Conservation (phyloP, 2,888 invertebrate genomes). For the Chymomyza fuscimana region DNA sequence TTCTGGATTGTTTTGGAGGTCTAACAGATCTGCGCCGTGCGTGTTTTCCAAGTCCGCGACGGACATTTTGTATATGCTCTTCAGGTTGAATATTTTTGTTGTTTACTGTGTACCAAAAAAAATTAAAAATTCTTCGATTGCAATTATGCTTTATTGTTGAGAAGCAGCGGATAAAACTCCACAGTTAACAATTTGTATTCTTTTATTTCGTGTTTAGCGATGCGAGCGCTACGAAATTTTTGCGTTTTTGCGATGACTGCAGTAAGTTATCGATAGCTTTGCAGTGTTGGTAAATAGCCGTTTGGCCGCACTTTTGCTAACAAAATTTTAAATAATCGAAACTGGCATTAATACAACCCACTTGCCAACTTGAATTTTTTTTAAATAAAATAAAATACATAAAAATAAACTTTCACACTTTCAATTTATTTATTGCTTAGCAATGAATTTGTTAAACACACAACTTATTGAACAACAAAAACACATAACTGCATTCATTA, state of each 20-base stretch:
- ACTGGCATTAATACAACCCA: too few species aligned
- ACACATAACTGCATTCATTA: neutral
- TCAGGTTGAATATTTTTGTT: neutral
- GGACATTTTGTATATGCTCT: slow-evolving; percentile 26
- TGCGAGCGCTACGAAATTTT: neutral
- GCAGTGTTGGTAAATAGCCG: neutral
- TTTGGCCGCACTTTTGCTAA: too few species aligned
- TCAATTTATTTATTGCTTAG: neutral
- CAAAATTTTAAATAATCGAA: too few species aligned
- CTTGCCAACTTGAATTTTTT: too few species aligned
- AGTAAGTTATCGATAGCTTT: neutral
- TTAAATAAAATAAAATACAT: too few species aligned
- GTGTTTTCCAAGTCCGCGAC: slow-evolving; percentile 28
- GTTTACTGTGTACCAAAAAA: neutral
- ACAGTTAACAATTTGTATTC: neutral
- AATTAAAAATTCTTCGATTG: neutral
- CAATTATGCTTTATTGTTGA: neutral
- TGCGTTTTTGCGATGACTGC: neutral
- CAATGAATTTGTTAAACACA: neutral
- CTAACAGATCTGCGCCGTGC: slow-evolving; percentile 14
- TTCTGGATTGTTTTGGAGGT: neutral
- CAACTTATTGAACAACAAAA: neutral
- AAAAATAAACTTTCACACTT: neutral
- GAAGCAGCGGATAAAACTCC: too few species aligned
- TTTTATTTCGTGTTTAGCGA: neutral